Evolutionary conservation across 2,888 invertebrate species (phyloP), one percentile per base, ranked within the genome.

Genomic region (Folsomia manolachei): DNA sequence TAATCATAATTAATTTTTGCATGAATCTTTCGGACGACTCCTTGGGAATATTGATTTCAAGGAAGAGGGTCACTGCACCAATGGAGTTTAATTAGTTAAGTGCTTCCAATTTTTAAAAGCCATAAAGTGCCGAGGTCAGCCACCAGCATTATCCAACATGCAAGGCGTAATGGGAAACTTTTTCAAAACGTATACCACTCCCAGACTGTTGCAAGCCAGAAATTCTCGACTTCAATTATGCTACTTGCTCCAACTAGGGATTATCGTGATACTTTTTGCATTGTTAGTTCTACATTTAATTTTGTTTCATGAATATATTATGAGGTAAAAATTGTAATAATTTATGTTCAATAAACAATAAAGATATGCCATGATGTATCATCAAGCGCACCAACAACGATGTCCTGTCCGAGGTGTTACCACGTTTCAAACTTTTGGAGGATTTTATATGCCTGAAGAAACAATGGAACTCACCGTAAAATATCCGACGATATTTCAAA

Each of bases 401-500:
- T 77, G 77, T 64, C 73, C 73, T 18, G 77, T 77, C n/a, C 68
- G 75, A 18, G 77, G 75, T 2, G 75, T 77, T 14, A 77, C 77
- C n/a, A 75, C 77, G 14, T 75, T 70, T 25, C 75, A 77, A 61
- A 67, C 77, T 1, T 77, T 75, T 69, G 77, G 77, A 23, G 77
- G 77, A 39, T 77, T 77, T 72, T 77, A 75, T 26, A 77, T 75
- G 77, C 75, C 75, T 1, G 75, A 77, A 56, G 75, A 75, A 53
- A 63, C 67, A 1, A 25, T 64, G 56, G 19, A 64, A 18, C 24
- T 77, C 1, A 65, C 69, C 11, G 39, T 66, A 26, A 75, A 77
- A 52, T 77, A 77, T 60, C 75, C 77, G 25, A 74, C 70, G 23
- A 69, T 77, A 2, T 77, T 69, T 63, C 77, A 75, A 27, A 53